Conservation (phyloP, 1,140 invertebrate species). For the Trichonephila inaurata region DNA sequence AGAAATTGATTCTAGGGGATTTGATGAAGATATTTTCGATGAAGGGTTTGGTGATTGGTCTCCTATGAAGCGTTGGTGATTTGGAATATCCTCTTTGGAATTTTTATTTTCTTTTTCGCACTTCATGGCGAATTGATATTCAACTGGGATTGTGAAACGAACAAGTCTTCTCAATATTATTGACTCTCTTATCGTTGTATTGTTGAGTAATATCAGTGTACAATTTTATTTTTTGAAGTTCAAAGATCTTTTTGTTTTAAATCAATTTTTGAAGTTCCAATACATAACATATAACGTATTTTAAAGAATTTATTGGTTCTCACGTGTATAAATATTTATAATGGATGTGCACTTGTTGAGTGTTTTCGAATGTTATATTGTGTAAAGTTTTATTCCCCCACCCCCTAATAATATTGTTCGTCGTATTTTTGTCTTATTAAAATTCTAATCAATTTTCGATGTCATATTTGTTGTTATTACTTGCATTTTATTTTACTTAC, state of each 20-base stretch:
- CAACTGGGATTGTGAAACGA: slow-evolving; percentile 6
- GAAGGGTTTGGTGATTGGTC: slow-evolving; percentile 82
- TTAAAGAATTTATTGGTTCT: not conserved
- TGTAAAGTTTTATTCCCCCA: slow-evolving; percentile 39
- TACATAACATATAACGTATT: not conserved
- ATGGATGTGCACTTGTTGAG: slow-evolving; percentile 25
- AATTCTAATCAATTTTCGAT: slow-evolving; percentile 21
- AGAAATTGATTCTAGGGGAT: slow-evolving; percentile 81
- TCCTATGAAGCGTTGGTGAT: slow-evolving; percentile 80
- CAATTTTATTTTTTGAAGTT: slow-evolving; percentile 18
- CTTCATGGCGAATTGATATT: not conserved
- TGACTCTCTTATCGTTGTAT: slow-evolving; percentile 41
- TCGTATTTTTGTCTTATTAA: slow-evolving; percentile 52
- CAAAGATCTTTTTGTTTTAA: slow-evolving; percentile 4
- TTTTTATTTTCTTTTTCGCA: not conserved
- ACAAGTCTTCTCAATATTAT: slow-evolving; percentile 30
- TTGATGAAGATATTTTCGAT: slow-evolving; percentile 82
- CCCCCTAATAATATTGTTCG: not conserved
- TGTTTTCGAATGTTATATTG: not conserved
- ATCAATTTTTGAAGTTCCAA: not conserved
- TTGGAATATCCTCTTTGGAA: not conserved
- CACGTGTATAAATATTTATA: slow-evolving; percentile 14
- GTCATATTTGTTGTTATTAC: not conserved
- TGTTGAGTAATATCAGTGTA: not conserved
- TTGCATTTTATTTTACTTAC: too few relatives aligned